Percentiles rank a stretch among this genome's conserved stretches.
These are phyloP conservation scores for Teleogryllus oceanicus DNA, from an alignment of 2,888 invertebrate species.

Conservation along the genomic window DNA sequence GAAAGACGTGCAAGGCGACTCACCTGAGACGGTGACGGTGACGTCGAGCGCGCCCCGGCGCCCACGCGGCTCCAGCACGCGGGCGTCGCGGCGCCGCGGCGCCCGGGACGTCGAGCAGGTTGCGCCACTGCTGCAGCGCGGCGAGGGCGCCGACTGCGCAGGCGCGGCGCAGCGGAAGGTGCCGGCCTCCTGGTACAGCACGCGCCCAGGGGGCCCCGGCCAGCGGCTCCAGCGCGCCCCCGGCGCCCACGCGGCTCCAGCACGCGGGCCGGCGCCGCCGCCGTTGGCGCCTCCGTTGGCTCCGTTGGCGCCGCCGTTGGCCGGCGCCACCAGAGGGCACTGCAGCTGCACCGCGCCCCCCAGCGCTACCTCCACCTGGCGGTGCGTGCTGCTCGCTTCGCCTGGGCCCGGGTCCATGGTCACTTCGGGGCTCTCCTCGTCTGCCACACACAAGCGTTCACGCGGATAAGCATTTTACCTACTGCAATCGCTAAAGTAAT, in stretches of 20 bases:
- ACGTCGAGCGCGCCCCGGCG: conserved; percentile 47
- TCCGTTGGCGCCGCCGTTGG: conserved; percentile 66
- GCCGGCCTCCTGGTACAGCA: conserved; percentile 73
- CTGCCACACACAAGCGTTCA: neutral
- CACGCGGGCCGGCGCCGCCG: conserved; percentile 60
- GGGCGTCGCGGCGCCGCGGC: conserved; percentile 81
- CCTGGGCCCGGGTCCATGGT: conserved; percentile 33
- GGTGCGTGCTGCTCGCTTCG: conserved; percentile 36
- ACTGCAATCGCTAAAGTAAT: too few relatives aligned
- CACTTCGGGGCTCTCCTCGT: conserved; percentile 34
- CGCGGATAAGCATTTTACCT: too few relatives aligned
- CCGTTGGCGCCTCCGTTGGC: conserved; percentile 55
- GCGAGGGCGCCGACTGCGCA: conserved; percentile 44
- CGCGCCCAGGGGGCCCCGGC: conserved; percentile 60
- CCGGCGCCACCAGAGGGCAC: conserved; percentile 67
- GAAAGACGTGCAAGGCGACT: too few relatives aligned
- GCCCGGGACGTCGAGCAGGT: conserved; percentile 50
- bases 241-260: conserved; percentile 48
- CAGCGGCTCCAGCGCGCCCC: conserved; percentile 50
- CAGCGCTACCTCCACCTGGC: conserved; percentile 66
- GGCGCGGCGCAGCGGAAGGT: conserved; percentile 66
- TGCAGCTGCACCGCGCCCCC: conserved; percentile 84
- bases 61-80: conserved; percentile 51
- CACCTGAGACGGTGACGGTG: conserved; percentile 51
- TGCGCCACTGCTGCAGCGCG: conserved; percentile 41